phyloP scores from a whole-genome alignment of 1,140 invertebrate species.

The Pseudomyrmex cubaensis region DNA sequence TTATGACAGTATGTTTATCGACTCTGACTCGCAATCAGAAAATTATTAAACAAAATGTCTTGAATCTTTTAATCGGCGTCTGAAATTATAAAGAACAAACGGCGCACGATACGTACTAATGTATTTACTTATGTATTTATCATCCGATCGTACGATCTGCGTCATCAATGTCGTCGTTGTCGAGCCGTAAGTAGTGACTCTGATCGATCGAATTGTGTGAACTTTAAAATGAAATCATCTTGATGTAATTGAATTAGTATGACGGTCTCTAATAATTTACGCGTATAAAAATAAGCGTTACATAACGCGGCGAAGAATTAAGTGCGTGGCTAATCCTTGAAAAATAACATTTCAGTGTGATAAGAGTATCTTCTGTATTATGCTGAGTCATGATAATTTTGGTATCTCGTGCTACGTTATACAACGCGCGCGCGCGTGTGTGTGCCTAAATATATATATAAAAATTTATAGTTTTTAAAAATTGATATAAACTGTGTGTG shows the following conservation, averaged over 20 bases:
- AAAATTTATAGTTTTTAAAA: too few species aligned
- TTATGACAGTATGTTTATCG: conserved; percentile 53
- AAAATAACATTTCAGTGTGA: conserved; percentile 27
- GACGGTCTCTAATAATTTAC: background rate
- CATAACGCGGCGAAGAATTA: conserved; percentile 34
- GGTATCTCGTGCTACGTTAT: background rate
- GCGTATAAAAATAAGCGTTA: conserved; percentile 51
- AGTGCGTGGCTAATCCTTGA: conserved; percentile 28
- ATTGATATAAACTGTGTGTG: too few species aligned
- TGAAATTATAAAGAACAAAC: conserved; percentile 1
- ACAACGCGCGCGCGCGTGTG: too few species aligned
- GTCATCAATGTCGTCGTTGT: conserved; percentile 14
- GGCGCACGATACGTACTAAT: background rate
- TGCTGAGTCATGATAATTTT: conserved; percentile 68
- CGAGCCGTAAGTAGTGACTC: background rate
- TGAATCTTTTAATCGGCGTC: conserved; percentile 1
- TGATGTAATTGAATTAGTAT: conserved; percentile 37
- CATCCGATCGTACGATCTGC: conserved; percentile 40
- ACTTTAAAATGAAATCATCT: conserved; percentile 37
- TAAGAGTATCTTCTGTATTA: conserved; percentile 61
- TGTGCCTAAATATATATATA: too few species aligned
- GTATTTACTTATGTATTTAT: conserved; percentile 38
- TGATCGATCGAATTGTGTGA: background rate
- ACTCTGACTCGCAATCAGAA: conserved; percentile 65
- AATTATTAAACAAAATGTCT: conserved; percentile 61